Evolutionary conservation across 2,113 vertebrate species (phyloP), one percentile per base, ranked within the genome.

Genomic region (Solea solea): DNA sequence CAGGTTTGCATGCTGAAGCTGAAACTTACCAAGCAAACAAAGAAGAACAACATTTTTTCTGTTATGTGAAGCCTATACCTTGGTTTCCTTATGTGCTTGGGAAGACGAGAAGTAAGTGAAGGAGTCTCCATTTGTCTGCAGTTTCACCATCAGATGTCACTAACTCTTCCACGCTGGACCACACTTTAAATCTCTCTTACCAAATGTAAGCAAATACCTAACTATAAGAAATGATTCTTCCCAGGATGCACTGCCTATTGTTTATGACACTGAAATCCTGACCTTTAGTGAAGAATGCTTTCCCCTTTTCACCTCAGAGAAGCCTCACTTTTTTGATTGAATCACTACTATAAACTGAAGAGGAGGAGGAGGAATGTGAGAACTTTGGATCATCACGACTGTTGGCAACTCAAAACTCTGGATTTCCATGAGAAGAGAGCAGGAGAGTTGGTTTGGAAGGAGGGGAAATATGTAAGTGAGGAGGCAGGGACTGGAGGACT

Each of bases 341-440:
- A 63, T 73, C 48, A 64, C 41, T 40, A 25, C 34, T 48, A 77
- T 72, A 63, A 13, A 15, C 5, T 68, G 21, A 21, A 21, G 21
- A 21, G 21, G 21, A 21, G 21, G 21, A 85, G 56, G 14, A 77
- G 66, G 62, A 82, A 82, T 70, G 72, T 60, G 54, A 72, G 48
- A 14, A 15, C 42, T 49, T 34, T 27, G n/a, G 57, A 73, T 74
- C 65, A n/a, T 68, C 62, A 15, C 68, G 44, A 5, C 40, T 59
- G 53, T 45, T 74, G 68, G 64, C 70, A 80, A 40, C 40, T 48
- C 16, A 5, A 16, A 58, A 39, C 15, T 13, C 34, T 0, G n/a
- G 13, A 3, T 2, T 34, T 16, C 9, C 9, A 25, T 40, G 66
- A 64, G 61, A 21, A 16, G 45, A 52, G 42, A 54, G n/a, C 0